phyloP scores from a whole-genome alignment of 2,888 invertebrate species.

The Leptopterna dolabrata region DNA sequence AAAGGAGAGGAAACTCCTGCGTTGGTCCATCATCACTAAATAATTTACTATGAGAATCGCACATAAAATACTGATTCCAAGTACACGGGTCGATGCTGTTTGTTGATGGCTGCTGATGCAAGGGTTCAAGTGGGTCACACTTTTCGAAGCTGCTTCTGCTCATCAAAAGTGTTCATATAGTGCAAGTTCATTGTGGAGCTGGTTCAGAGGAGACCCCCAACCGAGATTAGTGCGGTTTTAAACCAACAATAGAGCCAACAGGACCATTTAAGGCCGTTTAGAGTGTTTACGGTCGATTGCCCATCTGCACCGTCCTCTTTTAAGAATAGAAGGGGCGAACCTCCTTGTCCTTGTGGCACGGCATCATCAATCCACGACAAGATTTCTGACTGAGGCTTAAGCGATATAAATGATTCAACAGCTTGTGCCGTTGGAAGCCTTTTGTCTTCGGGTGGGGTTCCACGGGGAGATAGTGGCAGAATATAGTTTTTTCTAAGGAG shows the following conservation, averaged over 20 bases:
- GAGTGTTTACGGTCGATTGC: constrained; percentile 51
- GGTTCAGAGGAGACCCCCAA: constrained; percentile 22
- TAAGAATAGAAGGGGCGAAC: constrained; percentile 19
- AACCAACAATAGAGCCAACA: constrained; percentile 36
- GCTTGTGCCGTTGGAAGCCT: constrained; percentile 35
- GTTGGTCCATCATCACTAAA: no score
- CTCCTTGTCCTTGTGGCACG: neutral
- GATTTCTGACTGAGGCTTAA: constrained; percentile 42
- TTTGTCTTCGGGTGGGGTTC: neutral
- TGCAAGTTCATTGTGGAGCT: neutral
- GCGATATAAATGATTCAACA: constrained; percentile 56
- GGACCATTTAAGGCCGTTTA: constrained; percentile 51
- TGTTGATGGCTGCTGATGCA: neutral
- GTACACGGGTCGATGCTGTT: no score
- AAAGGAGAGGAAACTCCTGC: no score
- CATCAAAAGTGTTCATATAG: neutral
- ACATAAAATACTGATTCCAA: no score
- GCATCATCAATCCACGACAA: constrained; percentile 55
- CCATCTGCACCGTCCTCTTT: constrained; percentile 39
- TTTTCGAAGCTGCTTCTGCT: neutral
- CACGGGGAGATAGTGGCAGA: neutral
- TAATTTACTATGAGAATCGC: no score
- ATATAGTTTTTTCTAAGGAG: neutral
- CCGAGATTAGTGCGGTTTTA: constrained; percentile 46
- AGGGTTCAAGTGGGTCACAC: neutral